Percentiles rank a stretch among this genome's conserved stretches.
Evolutionary conservation across 2,113 vertebrate species (phyloP).

Genomic region (Lanius ludovicianus): DNA sequence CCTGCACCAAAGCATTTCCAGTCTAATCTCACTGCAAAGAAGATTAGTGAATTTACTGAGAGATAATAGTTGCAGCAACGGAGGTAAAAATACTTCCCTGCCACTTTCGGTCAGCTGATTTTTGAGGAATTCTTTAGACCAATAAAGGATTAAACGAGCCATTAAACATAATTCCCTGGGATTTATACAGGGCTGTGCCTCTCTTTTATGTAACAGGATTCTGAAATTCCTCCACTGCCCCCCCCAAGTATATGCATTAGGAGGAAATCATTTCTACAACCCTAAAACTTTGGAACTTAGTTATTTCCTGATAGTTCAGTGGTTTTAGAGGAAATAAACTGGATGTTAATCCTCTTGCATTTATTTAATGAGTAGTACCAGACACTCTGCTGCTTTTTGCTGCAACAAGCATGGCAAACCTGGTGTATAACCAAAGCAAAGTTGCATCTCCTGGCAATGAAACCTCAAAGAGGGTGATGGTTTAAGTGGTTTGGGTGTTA

Average conservation of each 20-base stretch:
- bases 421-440: neutral
- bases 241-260: conserved; percentile 30
- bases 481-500: neutral
- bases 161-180: conserved; percentile 20
- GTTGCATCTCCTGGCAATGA: neutral
- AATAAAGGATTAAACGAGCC: conserved; percentile 40
- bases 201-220: conserved; percentile 55
- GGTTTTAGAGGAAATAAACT: conserved; percentile 62
- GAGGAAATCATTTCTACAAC: conserved; percentile 44
- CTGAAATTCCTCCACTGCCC: neutral
- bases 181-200: conserved; percentile 20
- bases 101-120: conserved; percentile 4
- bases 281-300: conserved; percentile 59
- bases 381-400: neutral
- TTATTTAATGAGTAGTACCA: conserved; percentile 23
- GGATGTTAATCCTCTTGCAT: conserved; percentile 55
- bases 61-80: neutral
- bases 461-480: neutral
- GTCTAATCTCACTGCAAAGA: conserved; percentile 34
- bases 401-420: neutral
- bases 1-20: neutral
- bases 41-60: conserved; percentile 48
- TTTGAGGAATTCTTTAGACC: conserved; percentile 44
- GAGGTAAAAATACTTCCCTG: conserved; percentile 32
- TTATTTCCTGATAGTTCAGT: conserved; percentile 55